A percentile compares a stretch with the other conserved stretches of the same genome.
Conservation (phyloP, 2,113 vertebrate species). For the Pao palembangensis region DNA sequence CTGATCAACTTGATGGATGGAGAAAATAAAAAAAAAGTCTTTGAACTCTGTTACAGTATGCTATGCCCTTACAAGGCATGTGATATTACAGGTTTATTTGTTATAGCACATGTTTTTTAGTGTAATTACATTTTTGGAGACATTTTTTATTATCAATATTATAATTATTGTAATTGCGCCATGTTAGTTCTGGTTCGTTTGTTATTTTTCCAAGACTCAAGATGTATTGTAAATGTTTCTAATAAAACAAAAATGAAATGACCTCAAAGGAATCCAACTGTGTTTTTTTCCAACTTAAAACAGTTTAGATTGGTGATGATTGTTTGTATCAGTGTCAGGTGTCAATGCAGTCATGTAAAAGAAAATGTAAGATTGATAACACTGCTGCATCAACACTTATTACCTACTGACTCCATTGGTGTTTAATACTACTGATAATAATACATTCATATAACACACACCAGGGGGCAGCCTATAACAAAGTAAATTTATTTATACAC, state of each 20-base stretch:
- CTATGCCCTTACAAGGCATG: slow-evolving; percentile 65
- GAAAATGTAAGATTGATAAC: too few species aligned
- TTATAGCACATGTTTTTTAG: slow-evolving; percentile 76
- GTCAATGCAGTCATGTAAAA: too few species aligned
- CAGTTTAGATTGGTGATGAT: too few species aligned
- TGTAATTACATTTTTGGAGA: slow-evolving; percentile 73
- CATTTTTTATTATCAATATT: slow-evolving; percentile 77
- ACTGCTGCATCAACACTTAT: neutral
- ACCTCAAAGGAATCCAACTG: slow-evolving; percentile 37
- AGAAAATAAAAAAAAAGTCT: slow-evolving; percentile 41
- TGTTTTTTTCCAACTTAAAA: neutral
- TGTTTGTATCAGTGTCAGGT: too few species aligned
- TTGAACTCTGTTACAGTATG: slow-evolving; percentile 74
- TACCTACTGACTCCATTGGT: neutral
- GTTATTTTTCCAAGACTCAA: slow-evolving; percentile 79
- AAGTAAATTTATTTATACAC: slow-evolving; percentile 67
- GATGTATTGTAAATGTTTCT: slow-evolving; percentile 85
- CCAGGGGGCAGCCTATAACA: slow-evolving; percentile 49
- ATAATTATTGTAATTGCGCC: slow-evolving; percentile 77
- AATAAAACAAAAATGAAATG: slow-evolving; percentile 81
- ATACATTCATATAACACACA: slow-evolving; percentile 9
- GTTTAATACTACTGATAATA: neutral
- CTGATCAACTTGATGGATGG: slow-evolving; percentile 66
- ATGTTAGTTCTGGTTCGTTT: slow-evolving; percentile 80
- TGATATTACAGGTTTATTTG: slow-evolving; percentile 77